Evolutionary conservation across 2,797 vertebrate genomes (phyloP), one percentile per base, ranked within the genome.

Genomic region (Rhodeus uyekii): DNA sequence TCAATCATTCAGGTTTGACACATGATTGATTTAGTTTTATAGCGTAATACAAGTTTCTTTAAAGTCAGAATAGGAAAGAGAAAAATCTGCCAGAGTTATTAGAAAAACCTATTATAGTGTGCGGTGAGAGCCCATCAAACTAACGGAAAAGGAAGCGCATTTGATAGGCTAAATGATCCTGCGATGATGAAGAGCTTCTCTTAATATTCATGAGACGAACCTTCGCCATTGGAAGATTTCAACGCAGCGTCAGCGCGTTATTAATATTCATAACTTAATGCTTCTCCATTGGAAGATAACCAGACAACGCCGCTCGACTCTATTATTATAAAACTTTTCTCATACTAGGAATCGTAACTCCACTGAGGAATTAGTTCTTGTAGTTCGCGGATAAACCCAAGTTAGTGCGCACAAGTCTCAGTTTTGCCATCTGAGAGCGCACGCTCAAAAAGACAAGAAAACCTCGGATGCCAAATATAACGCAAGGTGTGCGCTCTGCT

Each of bases 161-260:
- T 50, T 42, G 39, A 63, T 81, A 27, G 27, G 5, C 16, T 32
- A 24, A 27, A n/a, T 38, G 4, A 38, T n/a, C 18, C 5, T 48
- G 73, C 27, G 36, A 63, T 8, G 61, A 29, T 7, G 29, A 78
- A 44, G 16, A 29, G n/a, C 8, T 19, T 39, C 1, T 6, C 18
- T 55, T 74, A 75, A 81, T 81, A 81, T 81, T 65, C 69, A 74
- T 64, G n/a, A 81, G 10, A 53, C 13, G 24, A 48, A 5, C 29
- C 7, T 32, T 64, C 19, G 22, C 58, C 14, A 81, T 64, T 81
- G 79, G 69, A 64, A 22, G 69, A n/a, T 64, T 27, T 5, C 5
- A 10, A 27, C 7, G 44, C 5, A 19, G 3, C 34, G 29, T 73
- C 29, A 36, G n/a, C 34, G 46, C 3, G 1, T 65, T 24, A 34